phyloP scores from a whole-genome alignment of 2,888 invertebrate genomes.

The Xestia sexstrigata region DNA sequence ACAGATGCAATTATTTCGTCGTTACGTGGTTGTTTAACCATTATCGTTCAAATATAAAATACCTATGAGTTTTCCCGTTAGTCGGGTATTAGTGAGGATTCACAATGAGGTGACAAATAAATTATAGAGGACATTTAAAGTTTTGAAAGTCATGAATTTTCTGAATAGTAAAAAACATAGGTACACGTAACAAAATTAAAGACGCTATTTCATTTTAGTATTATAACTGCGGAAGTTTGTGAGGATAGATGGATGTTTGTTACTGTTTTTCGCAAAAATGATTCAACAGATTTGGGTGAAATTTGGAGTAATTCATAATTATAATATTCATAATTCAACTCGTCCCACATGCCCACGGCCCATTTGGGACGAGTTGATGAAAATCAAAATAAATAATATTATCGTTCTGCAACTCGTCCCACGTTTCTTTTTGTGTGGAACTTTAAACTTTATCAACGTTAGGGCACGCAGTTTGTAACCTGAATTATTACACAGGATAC shows the following conservation, averaged over 20 bases:
- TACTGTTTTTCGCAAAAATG: neutral
- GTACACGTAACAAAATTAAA: neutral
- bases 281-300: neutral
- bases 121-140: neutral
- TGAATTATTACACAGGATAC: neutral
- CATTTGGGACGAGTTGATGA: too few relatives aligned
- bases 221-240: neutral
- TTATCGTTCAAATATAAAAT: slow-evolving; percentile 1
- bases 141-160: neutral
- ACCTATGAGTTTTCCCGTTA: slow-evolving; percentile 17
- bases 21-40: neutral
- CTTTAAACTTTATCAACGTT: too few relatives aligned
- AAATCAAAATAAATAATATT: too few relatives aligned
- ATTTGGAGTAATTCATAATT: neutral
- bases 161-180: neutral
- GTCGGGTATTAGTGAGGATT: neutral
- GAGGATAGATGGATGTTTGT: neutral
- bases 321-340: too few relatives aligned
- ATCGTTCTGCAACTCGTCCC: too few relatives aligned
- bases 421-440: too few relatives aligned
- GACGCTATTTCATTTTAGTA: neutral
- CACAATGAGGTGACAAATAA: neutral
- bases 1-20: slow-evolving; percentile 12
- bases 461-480: neutral
- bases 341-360: too few relatives aligned